Evolutionary conservation across 2,113 vertebrate genomes (phyloP).

Genomic region (Sterrhoptilus dennistouni): DNA sequence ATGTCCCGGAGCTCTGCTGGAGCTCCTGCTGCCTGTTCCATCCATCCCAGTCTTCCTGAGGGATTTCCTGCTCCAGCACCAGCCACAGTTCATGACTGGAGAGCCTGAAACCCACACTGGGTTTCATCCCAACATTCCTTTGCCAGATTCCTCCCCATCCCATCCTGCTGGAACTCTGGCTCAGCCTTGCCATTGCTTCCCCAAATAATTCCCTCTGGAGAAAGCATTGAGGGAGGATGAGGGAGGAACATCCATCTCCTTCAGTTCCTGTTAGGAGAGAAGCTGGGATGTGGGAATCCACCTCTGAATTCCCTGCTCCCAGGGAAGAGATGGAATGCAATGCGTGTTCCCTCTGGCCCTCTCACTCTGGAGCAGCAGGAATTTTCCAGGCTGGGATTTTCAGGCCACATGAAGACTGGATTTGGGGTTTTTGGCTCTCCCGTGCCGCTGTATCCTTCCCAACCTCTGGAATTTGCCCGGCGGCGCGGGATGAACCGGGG

Average conservation of each 20-base stretch:
- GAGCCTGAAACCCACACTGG: neutral
- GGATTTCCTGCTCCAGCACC: neutral
- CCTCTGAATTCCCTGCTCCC: neutral
- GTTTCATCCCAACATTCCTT: neutral
- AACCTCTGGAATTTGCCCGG: neutral
- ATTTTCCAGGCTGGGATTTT: neutral
- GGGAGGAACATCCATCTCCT: neutral
- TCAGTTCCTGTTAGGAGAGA: neutral
- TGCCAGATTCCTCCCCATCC: neutral
- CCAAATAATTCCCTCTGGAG: neutral
- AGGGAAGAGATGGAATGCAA: accelerated
- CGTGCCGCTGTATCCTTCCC: accelerated
- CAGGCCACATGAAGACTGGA: accelerated
- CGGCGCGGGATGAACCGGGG: accelerated
- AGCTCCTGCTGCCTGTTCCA: neutral
- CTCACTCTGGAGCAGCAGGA: neutral
- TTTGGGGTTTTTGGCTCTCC: neutral
- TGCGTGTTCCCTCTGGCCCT: neutral
- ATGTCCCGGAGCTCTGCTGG: neutral
- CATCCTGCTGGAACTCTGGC: accelerated
- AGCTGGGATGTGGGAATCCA: neutral
- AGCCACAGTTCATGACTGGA: neutral
- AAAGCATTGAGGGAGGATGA: neutral
- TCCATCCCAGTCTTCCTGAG: neutral
- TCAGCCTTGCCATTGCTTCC: neutral